These are phyloP conservation scores for Agonopterix alstromeriana DNA, from an alignment of 2,888 invertebrate genomes.

Conservation along the genomic window DNA sequence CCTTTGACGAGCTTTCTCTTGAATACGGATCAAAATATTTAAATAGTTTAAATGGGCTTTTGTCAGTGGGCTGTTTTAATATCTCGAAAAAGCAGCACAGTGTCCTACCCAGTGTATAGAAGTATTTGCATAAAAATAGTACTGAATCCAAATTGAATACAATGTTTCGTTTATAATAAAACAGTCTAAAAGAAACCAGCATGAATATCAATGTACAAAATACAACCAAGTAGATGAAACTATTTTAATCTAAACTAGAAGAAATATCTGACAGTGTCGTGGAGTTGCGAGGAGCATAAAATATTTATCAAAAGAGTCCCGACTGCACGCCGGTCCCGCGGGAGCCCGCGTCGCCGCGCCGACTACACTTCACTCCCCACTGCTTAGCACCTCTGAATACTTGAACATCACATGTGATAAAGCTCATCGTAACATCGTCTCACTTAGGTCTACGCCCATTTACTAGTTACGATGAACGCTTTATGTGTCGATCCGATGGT, in stretches of 20 bases:
- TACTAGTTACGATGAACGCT: too few relatives aligned
- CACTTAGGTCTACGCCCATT: too few relatives aligned
- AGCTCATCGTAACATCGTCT: slow-evolving; percentile 6
- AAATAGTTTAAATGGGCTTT: too few relatives aligned
- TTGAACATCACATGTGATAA: slow-evolving; percentile 22
- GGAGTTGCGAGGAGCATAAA: slow-evolving; percentile 60
- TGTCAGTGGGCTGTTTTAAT: too few relatives aligned
- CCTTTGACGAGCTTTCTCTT: too few relatives aligned
- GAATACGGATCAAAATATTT: too few relatives aligned
- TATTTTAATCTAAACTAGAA: slow-evolving; percentile 51
- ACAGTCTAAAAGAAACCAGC: slow-evolving; percentile 19
- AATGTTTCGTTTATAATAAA: slow-evolving; percentile 4
- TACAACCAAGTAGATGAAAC: slow-evolving; percentile 38
- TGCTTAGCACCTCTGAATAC: slow-evolving; percentile 55
- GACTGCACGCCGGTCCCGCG: slow-evolving; percentile 40
- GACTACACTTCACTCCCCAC: slow-evolving; percentile 36
- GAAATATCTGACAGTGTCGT: slow-evolving; percentile 48
- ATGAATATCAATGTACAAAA: slow-evolving; percentile 44
- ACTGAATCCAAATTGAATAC: too few relatives aligned
- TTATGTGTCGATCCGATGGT: too few relatives aligned
- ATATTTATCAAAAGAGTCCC: slow-evolving; percentile 73
- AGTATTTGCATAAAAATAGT: too few relatives aligned
- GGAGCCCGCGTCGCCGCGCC: slow-evolving; percentile 27
- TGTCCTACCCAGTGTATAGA: too few relatives aligned
- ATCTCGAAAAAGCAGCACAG: too few relatives aligned